phyloP scores from a whole-genome alignment of 2,888 invertebrate species.

The Cetonia aurata region DNA sequence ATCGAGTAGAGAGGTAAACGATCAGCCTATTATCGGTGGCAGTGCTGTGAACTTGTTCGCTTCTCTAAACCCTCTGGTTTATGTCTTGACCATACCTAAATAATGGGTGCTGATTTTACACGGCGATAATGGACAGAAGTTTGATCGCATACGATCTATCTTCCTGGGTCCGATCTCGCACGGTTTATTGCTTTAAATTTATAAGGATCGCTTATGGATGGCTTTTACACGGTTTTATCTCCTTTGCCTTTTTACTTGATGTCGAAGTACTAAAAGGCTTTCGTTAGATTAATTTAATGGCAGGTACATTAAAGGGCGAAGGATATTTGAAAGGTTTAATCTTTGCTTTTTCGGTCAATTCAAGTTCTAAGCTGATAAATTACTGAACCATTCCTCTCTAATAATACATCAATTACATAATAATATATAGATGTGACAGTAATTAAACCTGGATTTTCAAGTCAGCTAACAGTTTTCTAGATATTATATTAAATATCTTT shows the following conservation, averaged over 20 bases:
- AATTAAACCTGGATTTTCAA: too few relatives aligned
- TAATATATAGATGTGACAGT: too few relatives aligned
- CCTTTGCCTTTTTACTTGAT: constrained; percentile 31
- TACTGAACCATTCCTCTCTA: too few relatives aligned
- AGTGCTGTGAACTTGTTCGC: constrained; percentile 48
- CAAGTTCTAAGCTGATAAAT: not conserved
- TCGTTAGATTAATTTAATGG: constrained; percentile 38
- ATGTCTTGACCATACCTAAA: constrained; percentile 52
- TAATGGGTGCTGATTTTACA: constrained; percentile 51
- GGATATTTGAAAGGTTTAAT: constrained; percentile 31
- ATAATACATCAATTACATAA: too few relatives aligned
- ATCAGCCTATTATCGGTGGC: constrained; percentile 53
- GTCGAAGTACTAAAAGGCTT: constrained; percentile 40
- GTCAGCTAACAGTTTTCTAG: too few relatives aligned
- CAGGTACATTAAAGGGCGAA: constrained; percentile 31
- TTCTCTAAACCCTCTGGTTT: constrained; percentile 50
- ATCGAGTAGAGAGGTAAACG: constrained; percentile 53
- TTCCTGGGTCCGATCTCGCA: constrained; percentile 40
- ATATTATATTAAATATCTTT: too few relatives aligned
- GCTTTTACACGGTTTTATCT: constrained; percentile 40
- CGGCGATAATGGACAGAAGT: constrained; percentile 51
- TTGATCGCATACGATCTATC: constrained; percentile 46
- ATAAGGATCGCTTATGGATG: constrained; percentile 40
- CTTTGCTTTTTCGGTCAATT: constrained; percentile 6
- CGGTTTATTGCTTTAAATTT: constrained; percentile 41